Conservation (phyloP, 2,888 invertebrate species). For the Dyspetes luteomarginatus region DNA sequence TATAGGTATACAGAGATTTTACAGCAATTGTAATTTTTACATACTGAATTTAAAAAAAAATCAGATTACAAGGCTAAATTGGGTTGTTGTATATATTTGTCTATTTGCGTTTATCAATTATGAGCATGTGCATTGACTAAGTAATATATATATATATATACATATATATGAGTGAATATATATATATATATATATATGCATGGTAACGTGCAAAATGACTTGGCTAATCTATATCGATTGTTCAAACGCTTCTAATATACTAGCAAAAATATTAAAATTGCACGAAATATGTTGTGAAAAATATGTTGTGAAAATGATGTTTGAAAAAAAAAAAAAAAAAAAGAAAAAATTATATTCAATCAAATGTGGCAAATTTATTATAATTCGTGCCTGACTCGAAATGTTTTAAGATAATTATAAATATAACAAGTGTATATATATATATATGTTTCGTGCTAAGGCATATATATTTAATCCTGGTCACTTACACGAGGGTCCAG, state of each 20-base stretch:
- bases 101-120: neutral
- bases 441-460: conserved; percentile 48
- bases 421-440: conserved; percentile 12
- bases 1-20: neutral
- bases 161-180: neutral
- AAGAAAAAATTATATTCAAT: neutral
- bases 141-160: conserved; percentile 32
- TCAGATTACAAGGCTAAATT: conserved; percentile 36
- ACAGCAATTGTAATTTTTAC: neutral
- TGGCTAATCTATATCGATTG: conserved; percentile 19
- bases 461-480: too few relatives aligned
- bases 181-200: neutral
- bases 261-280: conserved; percentile 10
- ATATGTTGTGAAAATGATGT: neutral
- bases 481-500: too few relatives aligned
- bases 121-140: conserved; percentile 42
- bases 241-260: conserved; percentile 20
- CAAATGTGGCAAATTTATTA: neutral
- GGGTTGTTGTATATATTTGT: conserved; percentile 9
- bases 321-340: too few relatives aligned
- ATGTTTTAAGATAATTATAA: conserved; percentile 11
- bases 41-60: neutral
- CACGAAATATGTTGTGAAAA: conserved; percentile 11
- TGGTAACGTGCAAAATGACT: conserved; percentile 56
- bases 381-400: conserved; percentile 30